These are phyloP conservation scores for Azorinus chamasolen DNA, from an alignment of 2,888 invertebrate species.

Conservation along the genomic window DNA sequence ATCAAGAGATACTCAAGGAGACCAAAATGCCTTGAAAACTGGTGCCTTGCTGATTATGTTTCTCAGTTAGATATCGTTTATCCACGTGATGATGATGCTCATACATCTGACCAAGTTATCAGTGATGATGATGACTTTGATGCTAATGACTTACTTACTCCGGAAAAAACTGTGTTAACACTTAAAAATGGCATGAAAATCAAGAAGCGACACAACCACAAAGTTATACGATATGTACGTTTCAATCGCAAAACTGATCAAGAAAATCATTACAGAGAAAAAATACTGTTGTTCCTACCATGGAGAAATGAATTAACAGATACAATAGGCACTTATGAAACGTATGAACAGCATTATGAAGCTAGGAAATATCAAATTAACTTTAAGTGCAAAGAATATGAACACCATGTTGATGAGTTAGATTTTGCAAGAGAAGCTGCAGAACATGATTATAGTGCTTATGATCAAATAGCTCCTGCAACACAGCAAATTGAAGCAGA, in stretches of 20 bases:
- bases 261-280: slow-evolving; percentile 34
- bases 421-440: neutral
- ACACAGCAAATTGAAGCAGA: slow-evolving; percentile 40
- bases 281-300: slow-evolving; percentile 27
- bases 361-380: slow-evolving; percentile 8
- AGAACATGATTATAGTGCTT: neutral
- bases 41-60: too few relatives aligned
- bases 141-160: slow-evolving; percentile 8
- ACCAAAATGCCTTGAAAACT: too few relatives aligned
- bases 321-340: slow-evolving; percentile 4
- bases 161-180: too few relatives aligned
- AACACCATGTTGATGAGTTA: slow-evolving; percentile 14
- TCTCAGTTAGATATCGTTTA: too few relatives aligned
- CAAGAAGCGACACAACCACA: too few relatives aligned
- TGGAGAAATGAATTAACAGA: slow-evolving; percentile 32
- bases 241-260: slow-evolving; percentile 10
- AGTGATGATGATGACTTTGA: slow-evolving; percentile 1
- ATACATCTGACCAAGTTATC: too few relatives aligned
- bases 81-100: too few relatives aligned
- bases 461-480: slow-evolving; percentile 2
- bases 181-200: too few relatives aligned
- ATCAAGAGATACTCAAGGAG: too few relatives aligned
- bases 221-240: too few relatives aligned
- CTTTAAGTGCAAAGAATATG: slow-evolving; percentile 23
- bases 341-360: slow-evolving; percentile 16